A percentile compares a stretch with the other conserved stretches of the same genome.
Conservation (phyloP, 1,140 invertebrate genomes). For the Pogonomyrmex barbatus region DNA sequence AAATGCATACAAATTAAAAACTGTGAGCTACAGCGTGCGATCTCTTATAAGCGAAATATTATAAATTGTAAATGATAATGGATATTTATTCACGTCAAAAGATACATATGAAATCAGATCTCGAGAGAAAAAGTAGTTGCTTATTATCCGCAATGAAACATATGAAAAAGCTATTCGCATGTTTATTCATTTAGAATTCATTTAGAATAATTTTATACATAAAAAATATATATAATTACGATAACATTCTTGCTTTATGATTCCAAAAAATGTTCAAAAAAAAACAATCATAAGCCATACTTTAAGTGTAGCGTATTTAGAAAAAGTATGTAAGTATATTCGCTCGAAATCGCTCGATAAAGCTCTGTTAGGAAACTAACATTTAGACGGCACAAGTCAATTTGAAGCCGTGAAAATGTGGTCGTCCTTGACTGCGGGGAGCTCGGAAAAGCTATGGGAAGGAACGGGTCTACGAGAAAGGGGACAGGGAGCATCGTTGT, state of each 20-base stretch:
- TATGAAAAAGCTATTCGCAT: background rate
- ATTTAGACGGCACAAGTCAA: slow-evolving; percentile 4
- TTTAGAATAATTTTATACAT: background rate
- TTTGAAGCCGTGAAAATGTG: background rate
- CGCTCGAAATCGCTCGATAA: background rate
- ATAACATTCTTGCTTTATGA: background rate
- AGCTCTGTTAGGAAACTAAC: background rate
- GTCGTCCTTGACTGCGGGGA: background rate
- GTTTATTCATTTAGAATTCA: background rate
- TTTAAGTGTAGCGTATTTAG: background rate
- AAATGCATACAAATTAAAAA: slow-evolving; percentile 13
- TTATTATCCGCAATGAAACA: background rate
- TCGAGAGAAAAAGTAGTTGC: background rate
- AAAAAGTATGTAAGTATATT: too few species aligned
- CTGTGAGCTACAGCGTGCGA: background rate
- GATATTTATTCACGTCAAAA: background rate
- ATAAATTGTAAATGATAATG: background rate
- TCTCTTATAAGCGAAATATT: slow-evolving; percentile 6
- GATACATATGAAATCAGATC: background rate
- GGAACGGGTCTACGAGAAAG: slow-evolving; percentile 21
- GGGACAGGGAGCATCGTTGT: slow-evolving; percentile 30
- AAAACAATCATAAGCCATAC: background rate
- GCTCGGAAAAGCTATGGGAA: slow-evolving; percentile 23
- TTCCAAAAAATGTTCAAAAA: background rate
- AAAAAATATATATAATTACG: background rate